Evolutionary conservation across 2,888 invertebrate genomes (phyloP).

Genomic region (Disparrhopalites patrizii): DNA sequence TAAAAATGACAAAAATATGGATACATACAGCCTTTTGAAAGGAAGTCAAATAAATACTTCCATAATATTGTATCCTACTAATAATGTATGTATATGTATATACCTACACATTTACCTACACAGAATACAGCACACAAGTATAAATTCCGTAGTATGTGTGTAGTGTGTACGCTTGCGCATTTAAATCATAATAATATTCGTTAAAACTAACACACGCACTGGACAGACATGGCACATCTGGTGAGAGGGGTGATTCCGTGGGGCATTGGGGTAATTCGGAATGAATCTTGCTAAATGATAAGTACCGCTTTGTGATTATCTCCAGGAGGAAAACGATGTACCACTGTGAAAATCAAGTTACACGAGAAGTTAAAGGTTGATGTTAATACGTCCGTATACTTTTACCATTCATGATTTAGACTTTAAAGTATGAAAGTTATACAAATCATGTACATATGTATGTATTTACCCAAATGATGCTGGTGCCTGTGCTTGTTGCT

Average conservation of each 20-base stretch:
- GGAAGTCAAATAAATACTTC: too few species aligned
- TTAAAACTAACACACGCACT: too few species aligned
- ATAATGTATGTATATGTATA: too few species aligned
- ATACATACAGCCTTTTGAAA: too few species aligned
- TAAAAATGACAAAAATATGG: too few species aligned
- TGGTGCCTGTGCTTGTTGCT: not conserved
- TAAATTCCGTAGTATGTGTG: too few species aligned
- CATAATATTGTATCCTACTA: too few species aligned
- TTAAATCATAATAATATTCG: not conserved
- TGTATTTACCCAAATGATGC: conserved; percentile 13
- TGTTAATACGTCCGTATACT: not conserved
- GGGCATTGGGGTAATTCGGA: not conserved
- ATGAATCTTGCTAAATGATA: not conserved
- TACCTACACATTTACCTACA: too few species aligned
- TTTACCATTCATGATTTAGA: not conserved
- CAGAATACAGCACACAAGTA: too few species aligned
- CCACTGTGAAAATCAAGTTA: not conserved
- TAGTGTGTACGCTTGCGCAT: not conserved
- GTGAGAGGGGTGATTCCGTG: too few species aligned
- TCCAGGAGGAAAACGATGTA: conserved; percentile 9
- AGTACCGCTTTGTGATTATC: not conserved
- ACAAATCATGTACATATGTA: not conserved
- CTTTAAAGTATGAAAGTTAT: not conserved
- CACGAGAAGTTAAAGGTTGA: not conserved
- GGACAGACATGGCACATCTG: too few species aligned